A percentile compares a stretch with the other conserved stretches of the same genome.
Evolutionary conservation across 2,113 vertebrate genomes (phyloP).

Genomic region (Recurvirostra avosetta): DNA sequence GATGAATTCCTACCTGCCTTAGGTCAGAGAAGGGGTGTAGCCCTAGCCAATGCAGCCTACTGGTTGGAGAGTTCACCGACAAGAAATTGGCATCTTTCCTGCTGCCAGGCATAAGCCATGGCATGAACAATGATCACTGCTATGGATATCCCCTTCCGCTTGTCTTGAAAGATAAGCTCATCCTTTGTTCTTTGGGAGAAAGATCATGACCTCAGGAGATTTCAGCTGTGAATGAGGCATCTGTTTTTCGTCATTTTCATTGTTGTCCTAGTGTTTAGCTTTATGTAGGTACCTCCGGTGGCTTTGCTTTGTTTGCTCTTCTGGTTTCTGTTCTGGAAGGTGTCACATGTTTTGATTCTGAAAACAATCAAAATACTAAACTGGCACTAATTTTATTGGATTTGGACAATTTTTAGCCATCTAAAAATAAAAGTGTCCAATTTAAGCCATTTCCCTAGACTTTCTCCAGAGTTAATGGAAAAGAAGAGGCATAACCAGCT

Average conservation of each 20-base stretch:
- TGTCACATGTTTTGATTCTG: not conserved
- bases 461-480: not conserved
- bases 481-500: not conserved
- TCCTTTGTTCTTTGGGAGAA: not conserved
- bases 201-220: not conserved
- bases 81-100: not conserved
- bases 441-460: not conserved
- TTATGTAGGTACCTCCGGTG: not conserved
- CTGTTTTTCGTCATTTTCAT: not conserved
- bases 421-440: not conserved
- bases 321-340: not conserved
- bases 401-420: not conserved
- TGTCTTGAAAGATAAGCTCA: not conserved
- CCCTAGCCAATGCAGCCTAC: not conserved
- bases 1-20: not conserved
- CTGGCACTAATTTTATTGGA: not conserved
- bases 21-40: not conserved
- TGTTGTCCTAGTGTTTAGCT: not conserved
- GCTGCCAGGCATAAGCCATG: not conserved
- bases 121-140: not conserved
- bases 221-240: not conserved
- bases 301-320: not conserved
- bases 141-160: not conserved
- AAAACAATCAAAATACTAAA: not conserved
- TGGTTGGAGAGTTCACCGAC: not conserved